A percentile compares a stretch with the other conserved stretches of the same genome.
Evolutionary conservation across 1,140 invertebrate genomes (phyloP).

Genomic region (Acromyrmex echinatior): DNA sequence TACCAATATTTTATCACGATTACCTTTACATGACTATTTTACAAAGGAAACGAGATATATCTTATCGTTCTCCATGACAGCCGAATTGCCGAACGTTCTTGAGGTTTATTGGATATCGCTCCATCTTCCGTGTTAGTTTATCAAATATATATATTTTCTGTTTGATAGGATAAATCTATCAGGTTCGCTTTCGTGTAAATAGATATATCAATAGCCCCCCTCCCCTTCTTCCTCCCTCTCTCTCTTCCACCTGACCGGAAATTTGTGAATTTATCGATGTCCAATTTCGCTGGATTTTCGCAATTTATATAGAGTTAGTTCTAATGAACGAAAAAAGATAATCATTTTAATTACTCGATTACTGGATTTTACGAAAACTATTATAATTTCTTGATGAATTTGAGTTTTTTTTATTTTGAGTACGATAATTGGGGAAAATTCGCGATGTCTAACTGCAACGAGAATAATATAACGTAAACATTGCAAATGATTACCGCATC

Average conservation of each 20-base stretch:
- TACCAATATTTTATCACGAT: constrained; percentile 24
- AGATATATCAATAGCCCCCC: constrained; percentile 24
- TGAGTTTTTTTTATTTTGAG: background rate
- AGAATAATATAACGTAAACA: constrained; percentile 12
- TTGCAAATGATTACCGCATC: constrained; percentile 2
- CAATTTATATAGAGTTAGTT: background rate
- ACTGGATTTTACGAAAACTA: background rate
- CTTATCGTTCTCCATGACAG: constrained; percentile 33
- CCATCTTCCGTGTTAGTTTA: constrained; percentile 46
- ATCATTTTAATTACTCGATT: background rate
- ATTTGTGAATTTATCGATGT: constrained; percentile 25
- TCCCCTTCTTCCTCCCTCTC: too few species aligned
- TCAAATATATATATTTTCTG: constrained; percentile 45
- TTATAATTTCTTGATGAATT: background rate
- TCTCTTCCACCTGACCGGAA: background rate
- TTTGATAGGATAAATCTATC: constrained; percentile 59
- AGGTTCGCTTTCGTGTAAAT: constrained; percentile 37
- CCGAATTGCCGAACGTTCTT: constrained; percentile 31
- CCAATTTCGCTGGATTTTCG: background rate
- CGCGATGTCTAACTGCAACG: background rate
- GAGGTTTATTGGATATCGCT: constrained; percentile 56
- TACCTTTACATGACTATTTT: background rate
- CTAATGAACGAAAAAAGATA: background rate
- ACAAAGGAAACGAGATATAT: constrained; percentile 33
- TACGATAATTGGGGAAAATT: constrained; percentile 14